phyloP scores from a whole-genome alignment of 2,113 vertebrate genomes.

The Hydrochoerus hydrochaeris region DNA sequence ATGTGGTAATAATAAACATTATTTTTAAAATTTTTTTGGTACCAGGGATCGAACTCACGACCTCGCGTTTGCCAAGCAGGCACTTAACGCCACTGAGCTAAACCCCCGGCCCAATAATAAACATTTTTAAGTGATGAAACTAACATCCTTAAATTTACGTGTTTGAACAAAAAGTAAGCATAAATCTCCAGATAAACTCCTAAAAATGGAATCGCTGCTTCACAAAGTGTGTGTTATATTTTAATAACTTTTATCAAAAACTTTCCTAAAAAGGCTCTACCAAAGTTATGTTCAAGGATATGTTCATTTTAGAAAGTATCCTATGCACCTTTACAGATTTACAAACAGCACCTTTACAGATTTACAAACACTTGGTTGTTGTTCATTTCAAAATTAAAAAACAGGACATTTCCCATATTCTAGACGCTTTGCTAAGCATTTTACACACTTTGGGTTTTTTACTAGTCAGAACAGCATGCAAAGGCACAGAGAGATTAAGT shows the following conservation, averaged over 20 bases:
- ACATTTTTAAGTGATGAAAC: background rate
- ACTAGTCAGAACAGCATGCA: background rate
- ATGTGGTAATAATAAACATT: background rate
- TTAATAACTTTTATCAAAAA: slow-evolving; percentile 20
- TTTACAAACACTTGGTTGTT: background rate
- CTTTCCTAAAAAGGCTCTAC: background rate
- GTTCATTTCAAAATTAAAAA: background rate
- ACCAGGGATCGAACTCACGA: too few species aligned
- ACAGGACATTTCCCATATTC: background rate
- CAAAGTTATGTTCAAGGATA: background rate
- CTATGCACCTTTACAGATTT: too few species aligned
- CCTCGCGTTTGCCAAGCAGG: too few species aligned
- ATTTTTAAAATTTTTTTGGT: too few species aligned
- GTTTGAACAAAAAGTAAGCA: slow-evolving; percentile 22
- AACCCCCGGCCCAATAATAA: background rate
- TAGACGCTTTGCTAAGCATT: background rate
- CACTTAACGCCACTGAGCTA: too few species aligned
- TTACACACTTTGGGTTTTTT: background rate
- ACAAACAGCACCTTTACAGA: too few species aligned
- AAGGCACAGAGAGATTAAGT: background rate
- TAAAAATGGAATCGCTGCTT: background rate
- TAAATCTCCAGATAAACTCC: background rate
- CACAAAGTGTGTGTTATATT: slow-evolving; percentile 13
- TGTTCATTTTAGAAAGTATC: background rate
- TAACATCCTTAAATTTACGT: slow-evolving; percentile 1